Conservation (phyloP, 2,113 vertebrate genomes). For the Myodes glareolus region DNA sequence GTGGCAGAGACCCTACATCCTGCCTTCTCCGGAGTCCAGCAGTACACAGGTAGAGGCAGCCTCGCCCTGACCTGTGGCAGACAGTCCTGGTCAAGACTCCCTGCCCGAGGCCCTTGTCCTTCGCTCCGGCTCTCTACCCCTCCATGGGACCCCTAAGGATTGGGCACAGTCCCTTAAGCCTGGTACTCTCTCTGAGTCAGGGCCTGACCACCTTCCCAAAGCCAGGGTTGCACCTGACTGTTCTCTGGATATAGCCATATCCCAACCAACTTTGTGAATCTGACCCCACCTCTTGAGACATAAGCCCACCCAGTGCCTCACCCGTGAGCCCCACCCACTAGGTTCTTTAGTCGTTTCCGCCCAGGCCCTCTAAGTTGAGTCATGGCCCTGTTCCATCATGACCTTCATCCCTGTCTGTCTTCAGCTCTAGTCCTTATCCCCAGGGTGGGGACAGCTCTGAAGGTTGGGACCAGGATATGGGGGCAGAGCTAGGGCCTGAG, state of each 20-base stretch:
- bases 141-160: background rate
- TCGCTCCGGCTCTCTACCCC: background rate
- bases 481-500: background rate
- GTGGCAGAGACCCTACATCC: slow-evolving; percentile 97
- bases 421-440: background rate
- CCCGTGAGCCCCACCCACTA: background rate
- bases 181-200: too few species aligned
- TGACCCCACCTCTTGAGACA: background rate
- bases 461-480: background rate
- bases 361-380: background rate
- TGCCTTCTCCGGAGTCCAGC: slow-evolving; percentile 97
- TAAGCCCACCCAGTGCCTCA: background rate
- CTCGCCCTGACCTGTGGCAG: background rate
- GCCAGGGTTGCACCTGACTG: background rate
- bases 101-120: too few species aligned
- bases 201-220: background rate
- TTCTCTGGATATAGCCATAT: too few species aligned
- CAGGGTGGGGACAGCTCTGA: background rate
- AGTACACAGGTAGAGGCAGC: slow-evolving; percentile 94
- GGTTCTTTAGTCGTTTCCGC: background rate
- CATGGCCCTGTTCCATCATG: background rate
- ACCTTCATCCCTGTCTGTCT: background rate
- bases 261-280: background rate
- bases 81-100: background rate
- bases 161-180: background rate